These are phyloP conservation scores for Lithobius niger DNA, from an alignment of 1,140 invertebrate genomes.

Conservation along the genomic window DNA sequence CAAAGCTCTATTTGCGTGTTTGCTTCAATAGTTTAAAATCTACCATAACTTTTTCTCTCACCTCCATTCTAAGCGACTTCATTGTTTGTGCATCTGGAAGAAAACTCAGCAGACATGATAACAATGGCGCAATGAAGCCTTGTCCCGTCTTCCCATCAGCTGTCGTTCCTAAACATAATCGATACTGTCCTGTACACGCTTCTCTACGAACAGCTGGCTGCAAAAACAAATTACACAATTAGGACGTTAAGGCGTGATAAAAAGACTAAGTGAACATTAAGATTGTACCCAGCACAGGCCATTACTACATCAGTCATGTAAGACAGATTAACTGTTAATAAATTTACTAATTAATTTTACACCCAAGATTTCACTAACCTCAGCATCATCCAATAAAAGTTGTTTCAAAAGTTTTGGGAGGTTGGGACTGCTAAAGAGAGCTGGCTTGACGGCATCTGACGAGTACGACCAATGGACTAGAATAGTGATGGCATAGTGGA, in stretches of 20 bases:
- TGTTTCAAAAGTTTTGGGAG: slow-evolving; percentile 57
- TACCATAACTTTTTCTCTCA: no score
- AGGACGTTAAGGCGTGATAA: no score
- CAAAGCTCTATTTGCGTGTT: no score
- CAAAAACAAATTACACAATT: no score
- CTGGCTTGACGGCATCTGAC: slow-evolving; percentile 44
- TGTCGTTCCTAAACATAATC: slow-evolving; percentile 59
- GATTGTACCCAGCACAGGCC: no score
- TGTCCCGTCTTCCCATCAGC: slow-evolving; percentile 42
- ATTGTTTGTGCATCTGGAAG: slow-evolving; percentile 68
- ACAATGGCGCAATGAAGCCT: slow-evolving; percentile 54
- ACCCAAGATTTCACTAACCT: no score
- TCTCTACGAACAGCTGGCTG: slow-evolving; percentile 67
- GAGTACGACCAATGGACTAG: slow-evolving; percentile 71
- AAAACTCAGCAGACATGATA: slow-evolving; percentile 62
- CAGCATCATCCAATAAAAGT: slow-evolving; percentile 66
- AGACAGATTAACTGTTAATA: no score
- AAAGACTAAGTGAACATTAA: no score
- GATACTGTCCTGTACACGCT: slow-evolving; percentile 74
- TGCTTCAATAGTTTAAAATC: no score
- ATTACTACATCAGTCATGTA: no score
- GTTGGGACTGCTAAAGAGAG: slow-evolving; percentile 48
- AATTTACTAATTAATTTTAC: no score
- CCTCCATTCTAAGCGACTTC: slow-evolving; percentile 45
- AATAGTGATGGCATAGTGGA: slow-evolving; percentile 66